Evolutionary conservation across 2,113 vertebrate genomes (phyloP).

Genomic region (Casuarius casuarius): DNA sequence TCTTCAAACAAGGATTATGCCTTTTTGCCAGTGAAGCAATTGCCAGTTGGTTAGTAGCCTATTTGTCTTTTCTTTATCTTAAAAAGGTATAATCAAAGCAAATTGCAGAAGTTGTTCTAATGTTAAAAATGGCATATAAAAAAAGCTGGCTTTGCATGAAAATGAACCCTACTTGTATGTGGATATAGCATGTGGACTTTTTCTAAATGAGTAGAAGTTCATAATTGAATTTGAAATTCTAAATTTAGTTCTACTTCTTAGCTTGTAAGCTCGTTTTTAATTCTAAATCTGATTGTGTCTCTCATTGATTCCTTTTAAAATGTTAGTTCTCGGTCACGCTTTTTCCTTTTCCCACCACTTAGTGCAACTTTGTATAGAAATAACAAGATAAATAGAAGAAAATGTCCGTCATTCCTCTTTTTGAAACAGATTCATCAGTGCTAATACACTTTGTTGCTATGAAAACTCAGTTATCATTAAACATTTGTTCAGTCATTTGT

Average conservation of each 20-base stretch:
- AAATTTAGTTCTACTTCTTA: neutral
- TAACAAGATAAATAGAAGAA: conserved; percentile 7
- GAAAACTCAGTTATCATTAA: conserved; percentile 74
- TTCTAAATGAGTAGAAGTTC: neutral
- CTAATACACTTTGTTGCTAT: conserved; percentile 61
- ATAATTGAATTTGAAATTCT: neutral
- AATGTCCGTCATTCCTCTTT: conserved; percentile 30
- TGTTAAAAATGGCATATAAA: neutral
- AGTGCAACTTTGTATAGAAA: conserved; percentile 35
- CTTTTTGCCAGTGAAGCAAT: neutral
- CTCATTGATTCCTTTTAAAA: neutral
- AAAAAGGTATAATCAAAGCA: neutral
- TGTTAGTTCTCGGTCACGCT: neutral
- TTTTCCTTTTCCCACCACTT: neutral
- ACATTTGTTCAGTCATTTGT: conserved; percentile 80
- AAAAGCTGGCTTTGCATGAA: neutral
- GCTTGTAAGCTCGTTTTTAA: neutral
- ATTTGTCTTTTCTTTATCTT: neutral
- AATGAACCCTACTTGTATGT: neutral
- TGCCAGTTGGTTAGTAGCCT: neutral
- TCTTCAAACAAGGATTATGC: neutral
- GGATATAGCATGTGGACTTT: neutral
- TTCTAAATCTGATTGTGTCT: neutral
- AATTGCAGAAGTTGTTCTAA: neutral
- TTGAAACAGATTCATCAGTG: conserved; percentile 44